Percentiles rank a stretch among this genome's conserved stretches.
Evolutionary conservation across 2,888 invertebrate genomes (phyloP).

Genomic region (Prostheceraeus crozeri): DNA sequence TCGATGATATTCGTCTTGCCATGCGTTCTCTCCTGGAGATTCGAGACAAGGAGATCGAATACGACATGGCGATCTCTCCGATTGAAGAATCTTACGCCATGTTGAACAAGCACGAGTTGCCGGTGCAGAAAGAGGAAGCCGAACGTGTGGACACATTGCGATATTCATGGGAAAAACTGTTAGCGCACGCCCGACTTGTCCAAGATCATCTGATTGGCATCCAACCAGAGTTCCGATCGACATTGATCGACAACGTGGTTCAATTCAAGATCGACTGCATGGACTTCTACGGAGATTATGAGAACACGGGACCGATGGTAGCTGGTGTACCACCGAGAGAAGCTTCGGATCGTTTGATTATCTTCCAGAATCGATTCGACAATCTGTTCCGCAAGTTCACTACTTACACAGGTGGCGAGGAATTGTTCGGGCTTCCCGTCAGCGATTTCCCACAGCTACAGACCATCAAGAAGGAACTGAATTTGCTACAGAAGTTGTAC

Average conservation of each 20-base stretch:
- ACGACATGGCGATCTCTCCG: conserved; percentile 85
- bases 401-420: conserved; percentile 87
- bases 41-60: conserved; percentile 82
- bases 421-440: conserved; percentile 79
- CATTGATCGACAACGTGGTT: conserved; percentile 29
- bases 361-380: conserved; percentile 73
- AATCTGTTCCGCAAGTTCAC: conserved; percentile 88
- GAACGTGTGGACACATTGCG: conserved; percentile 75
- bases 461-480: conserved; percentile 82
- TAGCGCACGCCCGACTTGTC: conserved; percentile 12
- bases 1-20: conserved; percentile 83
- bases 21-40: conserved; percentile 64
- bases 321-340: conserved; percentile 80
- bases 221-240: conserved; percentile 35
- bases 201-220: conserved; percentile 32
- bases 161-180: conserved; percentile 35
- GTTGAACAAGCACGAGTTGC: conserved; percentile 74
- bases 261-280: conserved; percentile 34
- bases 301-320: conserved; percentile 74
- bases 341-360: conserved; percentile 80
- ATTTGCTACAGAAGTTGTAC: conserved; percentile 87
- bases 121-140: conserved; percentile 76
- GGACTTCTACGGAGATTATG: conserved; percentile 35
- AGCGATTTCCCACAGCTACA: conserved; percentile 87
- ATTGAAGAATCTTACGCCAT: conserved; percentile 91